Percentiles rank a stretch among this genome's conserved stretches.
Conservation (phyloP, 2,113 vertebrate genomes). For the Saccopteryx leptura region DNA sequence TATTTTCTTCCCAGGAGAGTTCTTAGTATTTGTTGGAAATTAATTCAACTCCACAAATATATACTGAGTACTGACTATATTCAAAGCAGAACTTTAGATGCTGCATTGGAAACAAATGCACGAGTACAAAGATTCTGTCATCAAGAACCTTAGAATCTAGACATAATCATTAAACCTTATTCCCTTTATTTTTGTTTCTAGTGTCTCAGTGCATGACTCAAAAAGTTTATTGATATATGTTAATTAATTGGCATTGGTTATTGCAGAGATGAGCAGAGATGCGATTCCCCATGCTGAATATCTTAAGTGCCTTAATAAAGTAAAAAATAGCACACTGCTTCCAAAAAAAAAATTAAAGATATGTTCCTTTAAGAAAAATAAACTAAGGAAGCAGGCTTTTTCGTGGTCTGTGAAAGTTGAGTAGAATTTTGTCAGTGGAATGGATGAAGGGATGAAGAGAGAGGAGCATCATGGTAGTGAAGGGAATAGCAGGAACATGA, state of each 20-base stretch:
- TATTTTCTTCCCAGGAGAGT: slow-evolving; percentile 50
- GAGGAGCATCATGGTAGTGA: neutral
- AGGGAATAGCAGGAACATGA: neutral
- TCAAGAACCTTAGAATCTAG: slow-evolving; percentile 24
- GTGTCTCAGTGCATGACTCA: neutral
- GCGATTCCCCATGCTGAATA: neutral
- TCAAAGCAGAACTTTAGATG: slow-evolving; percentile 25
- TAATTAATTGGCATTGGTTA: slow-evolving; percentile 48
- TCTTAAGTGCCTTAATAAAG: slow-evolving; percentile 45
- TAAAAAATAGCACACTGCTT: neutral
- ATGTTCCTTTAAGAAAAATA: neutral
- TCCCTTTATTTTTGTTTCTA: slow-evolving; percentile 32
- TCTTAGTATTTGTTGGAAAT: slow-evolving; percentile 23
- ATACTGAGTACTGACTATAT: slow-evolving; percentile 9
- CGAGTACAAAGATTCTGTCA: neutral
- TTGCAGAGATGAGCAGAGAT: slow-evolving; percentile 18
- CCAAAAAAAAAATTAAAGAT: neutral
- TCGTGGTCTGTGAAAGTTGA: neutral
- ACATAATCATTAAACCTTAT: neutral
- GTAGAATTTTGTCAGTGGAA: slow-evolving; percentile 37
- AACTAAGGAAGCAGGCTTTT: slow-evolving; percentile 14
- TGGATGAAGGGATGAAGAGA: neutral
- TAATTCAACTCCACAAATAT: slow-evolving; percentile 37
- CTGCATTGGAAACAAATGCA: slow-evolving; percentile 40
- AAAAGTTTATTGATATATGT: slow-evolving; percentile 21